These are phyloP conservation scores for Dryocosmus kuriphilus DNA, from an alignment of 2,888 invertebrate genomes.

Conservation along the genomic window DNA sequence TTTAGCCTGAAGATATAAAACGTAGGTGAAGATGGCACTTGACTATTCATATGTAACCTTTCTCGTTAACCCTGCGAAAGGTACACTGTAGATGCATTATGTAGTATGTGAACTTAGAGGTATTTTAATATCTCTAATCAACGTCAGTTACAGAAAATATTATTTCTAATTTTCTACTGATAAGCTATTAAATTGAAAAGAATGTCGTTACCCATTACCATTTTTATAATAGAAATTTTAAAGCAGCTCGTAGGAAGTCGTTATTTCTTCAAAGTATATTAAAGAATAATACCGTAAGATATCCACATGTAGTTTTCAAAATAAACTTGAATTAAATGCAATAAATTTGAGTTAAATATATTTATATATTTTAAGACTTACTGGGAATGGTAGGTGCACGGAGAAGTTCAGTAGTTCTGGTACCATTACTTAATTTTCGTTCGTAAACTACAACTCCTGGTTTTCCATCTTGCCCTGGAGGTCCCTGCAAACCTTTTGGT, in stretches of 20 bases:
- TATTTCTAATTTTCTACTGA: no score
- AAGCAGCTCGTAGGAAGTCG: no score
- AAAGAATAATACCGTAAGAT: no score
- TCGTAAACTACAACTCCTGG: slow-evolving; percentile 90
- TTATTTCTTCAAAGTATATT: no score
- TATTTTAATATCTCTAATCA: slow-evolving; percentile 8
- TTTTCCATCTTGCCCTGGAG: slow-evolving; percentile 80
- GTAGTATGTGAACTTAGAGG: not conserved
- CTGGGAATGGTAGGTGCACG: slow-evolving; percentile 93
- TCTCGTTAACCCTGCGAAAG: not conserved
- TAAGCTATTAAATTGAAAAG: no score
- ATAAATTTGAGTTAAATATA: not conserved
- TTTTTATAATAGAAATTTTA: no score
- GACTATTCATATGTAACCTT: not conserved
- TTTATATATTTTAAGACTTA: slow-evolving; percentile 69
- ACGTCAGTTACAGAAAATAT: not conserved
- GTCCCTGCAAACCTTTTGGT: slow-evolving; percentile 83
- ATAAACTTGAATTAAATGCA: no score
- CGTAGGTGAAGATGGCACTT: not conserved
- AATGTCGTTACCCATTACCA: no score
- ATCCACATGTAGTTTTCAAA: no score
- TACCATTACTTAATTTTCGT: slow-evolving; percentile 41
- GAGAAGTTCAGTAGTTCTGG: slow-evolving; percentile 82
- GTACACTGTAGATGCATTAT: not conserved
- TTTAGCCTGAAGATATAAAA: slow-evolving; percentile 9